Base-by-base conservation (phyloP, 2,113 vertebrate species). In the Chaetorhynchus papuensis region DNA sequence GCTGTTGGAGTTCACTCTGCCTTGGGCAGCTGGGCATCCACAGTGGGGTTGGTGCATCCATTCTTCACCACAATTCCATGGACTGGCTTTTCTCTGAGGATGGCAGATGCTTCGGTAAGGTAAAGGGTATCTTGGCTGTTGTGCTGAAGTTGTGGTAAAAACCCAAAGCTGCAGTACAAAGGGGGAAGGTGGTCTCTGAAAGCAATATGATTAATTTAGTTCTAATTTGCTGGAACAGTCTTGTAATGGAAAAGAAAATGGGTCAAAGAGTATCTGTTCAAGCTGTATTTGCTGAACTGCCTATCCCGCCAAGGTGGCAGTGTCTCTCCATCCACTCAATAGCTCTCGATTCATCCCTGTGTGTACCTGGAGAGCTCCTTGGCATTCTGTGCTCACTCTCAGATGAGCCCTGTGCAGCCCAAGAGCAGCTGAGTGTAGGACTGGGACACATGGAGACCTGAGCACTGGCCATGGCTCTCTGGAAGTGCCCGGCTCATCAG, bases 401-500 rank as follows among this genome's bases (percentile, higher is more conserved):
- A 44, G 28, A 15, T 44, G 44, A 72, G 23, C 65, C 10, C 50
- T 37, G 35, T 24, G 30, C 20, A 49, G 39, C n/a, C 81, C 6
- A 4, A 27, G 31, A 60, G 44, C 57, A 86, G 54, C 70, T 35
- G 33, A 35, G 22, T 35, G 57, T 50, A 77, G 76, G 31, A 33
- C n/a, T 41, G 49, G 59, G 63, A 49, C 68, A 35, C 12, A 0
- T 1, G 31, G 74, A 87, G 17, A 61, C 1, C 0, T 26, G n/a
- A 44, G 77, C 64, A 22, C 15, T 82, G 82, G 65, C 60, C 31
- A 4, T 57, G 3, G 1, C 30, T 9, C 31, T 79, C 49, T 56
- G 28, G 28, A 64, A 27, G 39, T 20, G 45, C 24, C 35, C 15
- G 15, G 21, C 17, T 92, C 8, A 2, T 42, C 3, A 15, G 59